These are phyloP conservation scores for Euura saliciscinereae DNA, from an alignment of 1,140 invertebrate genomes.

Conservation along the genomic window DNA sequence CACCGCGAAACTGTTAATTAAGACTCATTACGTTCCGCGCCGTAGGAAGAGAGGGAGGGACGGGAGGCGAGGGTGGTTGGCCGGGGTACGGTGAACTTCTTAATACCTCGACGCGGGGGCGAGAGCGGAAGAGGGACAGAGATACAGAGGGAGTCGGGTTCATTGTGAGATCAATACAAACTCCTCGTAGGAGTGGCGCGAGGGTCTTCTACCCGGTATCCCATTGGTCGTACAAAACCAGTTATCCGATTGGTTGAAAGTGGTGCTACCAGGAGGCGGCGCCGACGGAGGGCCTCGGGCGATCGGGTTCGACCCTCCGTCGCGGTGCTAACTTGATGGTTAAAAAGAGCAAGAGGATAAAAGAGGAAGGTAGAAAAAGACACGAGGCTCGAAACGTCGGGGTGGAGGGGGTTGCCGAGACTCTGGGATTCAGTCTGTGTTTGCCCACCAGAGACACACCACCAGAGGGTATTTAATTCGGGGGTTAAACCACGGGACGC, in stretches of 20 bases:
- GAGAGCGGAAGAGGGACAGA: constrained; percentile 25
- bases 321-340: constrained; percentile 25
- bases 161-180: constrained; percentile 61
- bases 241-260: constrained; percentile 45
- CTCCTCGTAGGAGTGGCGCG: constrained; percentile 54
- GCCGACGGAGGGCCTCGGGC: constrained; percentile 24
- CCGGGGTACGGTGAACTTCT: constrained; percentile 47
- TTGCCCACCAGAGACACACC: constrained; percentile 56
- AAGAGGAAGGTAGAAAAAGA: constrained; percentile 6
- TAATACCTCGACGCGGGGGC: constrained; percentile 47
- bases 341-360: constrained; percentile 43
- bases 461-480: constrained; percentile 14
- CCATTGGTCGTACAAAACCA: constrained; percentile 48
- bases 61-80: constrained; percentile 22
- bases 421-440: constrained; percentile 56
- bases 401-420: constrained; percentile 48
- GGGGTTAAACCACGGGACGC: background rate
- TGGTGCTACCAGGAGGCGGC: constrained; percentile 55
- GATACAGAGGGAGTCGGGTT: constrained; percentile 39
- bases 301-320: constrained; percentile 34
- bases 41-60: background rate
- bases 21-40: constrained; percentile 53
- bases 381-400: constrained; percentile 21
- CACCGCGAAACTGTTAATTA: constrained; percentile 61
- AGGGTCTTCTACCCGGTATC: constrained; percentile 39